Percentiles rank a stretch among this genome's conserved stretches.
These are phyloP conservation scores for Enteromius radiatus DNA, from an alignment of 2,797 vertebrate species.

Conservation along the genomic window DNA sequence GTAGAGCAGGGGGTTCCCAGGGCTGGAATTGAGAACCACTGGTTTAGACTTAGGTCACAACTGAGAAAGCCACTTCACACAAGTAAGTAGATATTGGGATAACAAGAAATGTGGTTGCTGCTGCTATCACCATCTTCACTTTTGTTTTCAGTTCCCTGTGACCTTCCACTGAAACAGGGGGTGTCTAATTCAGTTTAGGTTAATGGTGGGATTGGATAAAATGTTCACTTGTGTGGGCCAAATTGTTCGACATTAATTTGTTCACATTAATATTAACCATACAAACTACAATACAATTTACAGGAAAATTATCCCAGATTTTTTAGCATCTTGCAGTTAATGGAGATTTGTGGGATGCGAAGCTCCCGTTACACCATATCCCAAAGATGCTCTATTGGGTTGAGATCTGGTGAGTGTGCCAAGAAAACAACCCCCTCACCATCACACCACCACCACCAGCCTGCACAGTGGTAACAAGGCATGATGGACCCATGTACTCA, in stretches of 20 bases:
- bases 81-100: neutral
- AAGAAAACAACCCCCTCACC: too few species aligned
- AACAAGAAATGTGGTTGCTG: neutral
- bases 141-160: neutral
- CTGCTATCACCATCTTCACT: neutral
- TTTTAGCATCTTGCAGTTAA: too few species aligned
- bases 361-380: too few species aligned
- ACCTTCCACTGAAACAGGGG: neutral
- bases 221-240: neutral
- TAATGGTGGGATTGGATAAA: neutral
- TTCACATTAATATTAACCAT: neutral
- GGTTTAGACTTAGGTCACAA: slow-evolving; percentile 28
- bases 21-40: too few species aligned
- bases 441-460: too few species aligned
- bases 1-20: too few species aligned
- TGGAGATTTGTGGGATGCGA: too few species aligned
- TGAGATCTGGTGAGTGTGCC: too few species aligned
- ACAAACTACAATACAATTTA: neutral
- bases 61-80: neutral
- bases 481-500: too few species aligned
- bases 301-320: neutral
- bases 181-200: neutral
- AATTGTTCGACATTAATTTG: neutral
- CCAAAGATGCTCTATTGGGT: too few species aligned
- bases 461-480: too few species aligned